Evolutionary conservation across 2,888 invertebrate genomes (phyloP), one percentile per base, ranked within the genome.

Genomic region (Mythimna loreyi): DNA sequence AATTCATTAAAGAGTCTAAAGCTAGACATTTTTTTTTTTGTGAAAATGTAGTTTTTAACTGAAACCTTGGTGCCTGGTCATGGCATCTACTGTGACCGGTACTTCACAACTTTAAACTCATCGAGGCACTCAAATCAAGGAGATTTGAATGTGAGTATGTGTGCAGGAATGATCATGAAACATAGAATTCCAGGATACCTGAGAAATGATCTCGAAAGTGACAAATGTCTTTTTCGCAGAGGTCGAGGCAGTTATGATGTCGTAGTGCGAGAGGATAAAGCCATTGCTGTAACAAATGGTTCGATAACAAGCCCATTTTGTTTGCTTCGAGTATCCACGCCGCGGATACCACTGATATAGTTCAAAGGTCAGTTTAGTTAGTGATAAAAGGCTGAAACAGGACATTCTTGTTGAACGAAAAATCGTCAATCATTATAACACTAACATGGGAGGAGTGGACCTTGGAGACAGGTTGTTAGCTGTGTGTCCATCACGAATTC

Each of bases 401-500:
- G 7, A 30, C 30, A 30, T 30, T 30, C 6, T 8, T 30, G 30
- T 30, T 30, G 30, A 30, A 30, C 30, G 30, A 8, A 8, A 30
- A 30, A 30, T 30, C 30, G 30, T 30, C 30, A 30, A 8, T 45
- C 28, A 45, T 45, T 81, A 78, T 40, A 80, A 75, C 45, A 25
- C 59, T 23, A 73, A 80, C 30, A 75, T 78, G 74, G 75, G 81
- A 19, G 81, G 81, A 11, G 78, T 78, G n/a, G 71, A 76, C 56
- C 60, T 30, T 30, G 30, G 8, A 30, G 30, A 30, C 30, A 30
- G 30, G 30, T 30, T 30, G 30, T 30, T 30, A 8, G 30, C 8
- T 30, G 30, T 30, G 30, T 30, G 30, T 30, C 30, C 30, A 30
- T 30, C 30, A 30, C 30, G 30, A 30, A 8, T 30, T 30, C 30